Evolutionary conservation across 2,888 invertebrate species (phyloP).

Genomic region (Nyleta sp.): DNA sequence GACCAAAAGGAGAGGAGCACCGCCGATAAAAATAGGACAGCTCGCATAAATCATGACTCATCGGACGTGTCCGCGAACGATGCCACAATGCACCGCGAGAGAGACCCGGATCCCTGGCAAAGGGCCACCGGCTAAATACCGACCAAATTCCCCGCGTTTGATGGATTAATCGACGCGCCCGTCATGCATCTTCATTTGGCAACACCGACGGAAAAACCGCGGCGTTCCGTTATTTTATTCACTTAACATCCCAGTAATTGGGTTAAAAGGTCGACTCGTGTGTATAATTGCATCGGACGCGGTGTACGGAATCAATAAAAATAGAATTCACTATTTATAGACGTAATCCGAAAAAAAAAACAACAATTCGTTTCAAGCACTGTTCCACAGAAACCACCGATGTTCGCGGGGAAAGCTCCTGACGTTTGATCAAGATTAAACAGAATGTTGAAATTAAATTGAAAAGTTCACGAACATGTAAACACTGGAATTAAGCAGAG

Average conservation of each 20-base stretch:
- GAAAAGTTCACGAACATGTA: too few relatives aligned
- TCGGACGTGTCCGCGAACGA: slow-evolving; percentile 43
- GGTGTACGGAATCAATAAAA: too few relatives aligned
- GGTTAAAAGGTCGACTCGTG: slow-evolving; percentile 33
- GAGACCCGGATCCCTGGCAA: slow-evolving; percentile 47
- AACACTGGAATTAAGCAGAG: too few relatives aligned
- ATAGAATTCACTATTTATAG: too few relatives aligned
- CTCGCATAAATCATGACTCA: slow-evolving; percentile 58
- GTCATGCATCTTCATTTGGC: slow-evolving; percentile 37
- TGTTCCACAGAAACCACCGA: too few relatives aligned
- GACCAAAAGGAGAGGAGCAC: slow-evolving; percentile 35
- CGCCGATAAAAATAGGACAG: slow-evolving; percentile 54
- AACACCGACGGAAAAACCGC: slow-evolving; percentile 8
- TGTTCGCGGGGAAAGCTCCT: too few relatives aligned
- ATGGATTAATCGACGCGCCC: slow-evolving; percentile 42
- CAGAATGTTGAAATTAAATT: too few relatives aligned
- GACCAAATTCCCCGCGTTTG: slow-evolving; percentile 41
- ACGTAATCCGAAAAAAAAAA: too few relatives aligned
- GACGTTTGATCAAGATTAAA: too few relatives aligned
- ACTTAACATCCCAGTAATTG: slow-evolving; percentile 19
- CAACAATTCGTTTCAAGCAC: too few relatives aligned
- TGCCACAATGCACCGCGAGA: slow-evolving; percentile 37
- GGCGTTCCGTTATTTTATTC: slow-evolving; percentile 21
- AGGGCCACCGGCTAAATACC: slow-evolving; percentile 40
- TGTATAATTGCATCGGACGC: too few relatives aligned